phyloP scores from a whole-genome alignment of 2,888 invertebrate genomes.

The Itoplectis maculator region DNA sequence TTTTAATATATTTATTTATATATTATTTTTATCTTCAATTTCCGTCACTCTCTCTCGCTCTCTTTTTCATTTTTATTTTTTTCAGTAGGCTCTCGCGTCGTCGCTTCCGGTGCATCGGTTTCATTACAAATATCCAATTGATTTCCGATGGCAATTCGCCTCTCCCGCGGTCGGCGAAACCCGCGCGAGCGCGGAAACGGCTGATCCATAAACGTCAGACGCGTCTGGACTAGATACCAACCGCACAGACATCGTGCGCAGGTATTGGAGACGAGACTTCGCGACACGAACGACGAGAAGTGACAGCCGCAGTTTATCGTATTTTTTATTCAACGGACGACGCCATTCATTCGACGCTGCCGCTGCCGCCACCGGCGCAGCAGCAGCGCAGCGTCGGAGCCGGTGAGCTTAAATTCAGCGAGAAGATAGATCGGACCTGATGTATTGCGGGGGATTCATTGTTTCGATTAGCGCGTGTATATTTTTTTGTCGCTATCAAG shows the following conservation, averaged over 20 bases:
- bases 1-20: slow-evolving; percentile 11
- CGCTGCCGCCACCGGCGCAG: too few species aligned
- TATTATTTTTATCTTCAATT: neutral
- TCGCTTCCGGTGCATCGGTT: neutral
- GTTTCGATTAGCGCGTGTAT: too few species aligned
- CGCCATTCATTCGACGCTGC: neutral
- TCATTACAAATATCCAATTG: slow-evolving; percentile 35
- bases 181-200: neutral
- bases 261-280: neutral
- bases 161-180: neutral
- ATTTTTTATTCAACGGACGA: neutral
- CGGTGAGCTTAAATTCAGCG: neutral
- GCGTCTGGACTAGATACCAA: slow-evolving; percentile 20
- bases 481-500: neutral
- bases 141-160: slow-evolving; percentile 48
- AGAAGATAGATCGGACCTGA: neutral
- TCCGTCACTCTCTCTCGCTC: neutral
- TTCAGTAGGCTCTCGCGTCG: neutral
- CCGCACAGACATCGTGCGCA: neutral
- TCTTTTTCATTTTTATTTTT: neutral
- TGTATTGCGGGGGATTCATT: neutral
- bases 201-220: slow-evolving; percentile 5
- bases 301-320: neutral
- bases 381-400: neutral
- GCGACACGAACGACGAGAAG: neutral